These are phyloP conservation scores for Lycaon pictus DNA, from an alignment of 2,113 vertebrate species.

Conservation along the genomic window DNA sequence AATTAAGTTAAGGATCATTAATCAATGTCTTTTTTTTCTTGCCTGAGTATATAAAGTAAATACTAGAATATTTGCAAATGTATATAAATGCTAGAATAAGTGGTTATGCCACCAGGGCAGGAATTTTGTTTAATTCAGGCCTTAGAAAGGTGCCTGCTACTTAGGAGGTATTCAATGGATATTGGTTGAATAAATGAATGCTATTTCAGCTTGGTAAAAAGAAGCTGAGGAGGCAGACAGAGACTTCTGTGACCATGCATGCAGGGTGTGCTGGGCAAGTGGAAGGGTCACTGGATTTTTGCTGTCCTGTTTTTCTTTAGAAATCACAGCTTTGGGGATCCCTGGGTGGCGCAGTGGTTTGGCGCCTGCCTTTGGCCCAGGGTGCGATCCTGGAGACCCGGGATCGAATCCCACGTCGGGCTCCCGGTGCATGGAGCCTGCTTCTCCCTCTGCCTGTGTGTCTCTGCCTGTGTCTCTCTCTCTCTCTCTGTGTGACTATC, in stretches of 20 bases:
- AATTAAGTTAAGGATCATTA: slow-evolving; percentile 21
- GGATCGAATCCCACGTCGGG: no score
- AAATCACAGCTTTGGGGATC: background rate
- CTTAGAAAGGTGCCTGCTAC: background rate
- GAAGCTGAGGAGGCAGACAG: background rate
- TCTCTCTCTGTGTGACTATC: no score
- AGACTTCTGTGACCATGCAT: background rate
- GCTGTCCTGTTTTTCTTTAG: background rate
- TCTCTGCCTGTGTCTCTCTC: no score
- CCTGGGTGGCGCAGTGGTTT: no score
- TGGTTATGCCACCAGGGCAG: background rate
- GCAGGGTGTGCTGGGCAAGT: background rate
- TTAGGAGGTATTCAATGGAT: background rate
- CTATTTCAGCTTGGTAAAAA: background rate
- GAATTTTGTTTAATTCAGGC: background rate
- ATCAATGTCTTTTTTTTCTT: background rate
- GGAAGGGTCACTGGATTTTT: background rate
- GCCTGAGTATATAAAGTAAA: background rate
- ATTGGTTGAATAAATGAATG: background rate
- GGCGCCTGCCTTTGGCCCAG: no score
- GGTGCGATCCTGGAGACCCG: no score
- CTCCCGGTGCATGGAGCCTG: no score
- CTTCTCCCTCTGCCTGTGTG: no score
- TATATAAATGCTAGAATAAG: background rate
- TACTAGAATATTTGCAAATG: no score